A percentile compares a stretch with the other conserved stretches of the same genome.
Evolutionary conservation across 2,113 vertebrate genomes (phyloP).

Genomic region (Paradoxurus hermaphroditus): DNA sequence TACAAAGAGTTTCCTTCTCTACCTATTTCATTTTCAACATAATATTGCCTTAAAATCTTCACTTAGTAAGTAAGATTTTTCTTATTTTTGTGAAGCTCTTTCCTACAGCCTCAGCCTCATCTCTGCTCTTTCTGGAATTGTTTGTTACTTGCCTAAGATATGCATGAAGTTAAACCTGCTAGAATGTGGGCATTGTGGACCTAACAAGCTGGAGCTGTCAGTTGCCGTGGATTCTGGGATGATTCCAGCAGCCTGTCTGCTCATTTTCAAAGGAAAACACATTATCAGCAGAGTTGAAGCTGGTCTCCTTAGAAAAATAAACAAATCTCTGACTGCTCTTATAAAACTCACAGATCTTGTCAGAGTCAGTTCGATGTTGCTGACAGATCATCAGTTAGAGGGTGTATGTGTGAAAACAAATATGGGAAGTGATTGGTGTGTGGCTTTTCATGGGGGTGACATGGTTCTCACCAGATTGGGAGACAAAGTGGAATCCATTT

Average conservation of each 20-base stretch:
- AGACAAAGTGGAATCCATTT: background rate
- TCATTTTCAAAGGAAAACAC: slow-evolving; percentile 55
- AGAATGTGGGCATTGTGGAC: background rate
- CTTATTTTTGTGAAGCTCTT: background rate
- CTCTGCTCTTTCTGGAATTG: background rate
- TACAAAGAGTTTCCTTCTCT: background rate
- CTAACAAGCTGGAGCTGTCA: background rate
- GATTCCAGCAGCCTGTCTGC: slow-evolving; percentile 12
- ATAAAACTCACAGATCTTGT: slow-evolving; percentile 50
- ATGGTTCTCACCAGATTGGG: background rate
- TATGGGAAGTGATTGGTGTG: slow-evolving; percentile 33
- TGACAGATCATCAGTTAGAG: slow-evolving; percentile 66
- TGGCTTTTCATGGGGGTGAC: background rate
- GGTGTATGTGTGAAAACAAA: slow-evolving; percentile 35
- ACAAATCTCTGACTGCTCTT: slow-evolving; percentile 48
- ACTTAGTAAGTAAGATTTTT: background rate
- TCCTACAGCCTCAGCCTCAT: background rate
- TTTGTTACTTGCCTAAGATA: background rate
- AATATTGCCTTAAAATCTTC: background rate
- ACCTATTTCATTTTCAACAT: background rate
- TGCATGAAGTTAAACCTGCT: background rate
- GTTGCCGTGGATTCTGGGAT: background rate
- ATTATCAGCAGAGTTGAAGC: slow-evolving; percentile 40
- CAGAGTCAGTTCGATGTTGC: slow-evolving; percentile 23
- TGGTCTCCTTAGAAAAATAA: slow-evolving; percentile 49